phyloP scores from a whole-genome alignment of 2,113 vertebrate genomes.

The Accipiter virgatus region DNA sequence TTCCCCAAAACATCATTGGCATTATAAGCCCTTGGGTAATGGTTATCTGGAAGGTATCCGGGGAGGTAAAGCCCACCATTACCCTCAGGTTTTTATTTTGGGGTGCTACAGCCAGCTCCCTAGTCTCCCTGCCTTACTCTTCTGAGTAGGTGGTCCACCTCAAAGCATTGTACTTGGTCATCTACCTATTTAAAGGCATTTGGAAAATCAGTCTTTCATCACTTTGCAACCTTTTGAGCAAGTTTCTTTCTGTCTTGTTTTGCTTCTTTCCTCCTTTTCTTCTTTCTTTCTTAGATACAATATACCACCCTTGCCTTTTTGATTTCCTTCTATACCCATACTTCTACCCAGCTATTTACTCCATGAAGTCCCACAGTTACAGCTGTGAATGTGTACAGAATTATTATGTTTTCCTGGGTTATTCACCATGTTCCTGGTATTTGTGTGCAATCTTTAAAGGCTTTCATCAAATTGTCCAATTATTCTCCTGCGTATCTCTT shows the following conservation, averaged over 20 bases:
- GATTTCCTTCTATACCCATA: not conserved
- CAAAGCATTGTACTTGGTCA: not conserved
- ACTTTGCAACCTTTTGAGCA: not conserved
- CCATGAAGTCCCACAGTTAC: not conserved
- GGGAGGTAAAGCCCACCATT: not conserved
- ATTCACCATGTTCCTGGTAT: not conserved
- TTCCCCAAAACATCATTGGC: not conserved
- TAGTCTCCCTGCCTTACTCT: not conserved
- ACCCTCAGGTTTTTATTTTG: not conserved
- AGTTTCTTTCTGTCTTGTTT: not conserved
- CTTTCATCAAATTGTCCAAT: not conserved
- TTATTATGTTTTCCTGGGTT: not conserved
- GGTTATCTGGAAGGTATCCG: not conserved
- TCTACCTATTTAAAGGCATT: not conserved
- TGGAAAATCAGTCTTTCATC: not conserved
- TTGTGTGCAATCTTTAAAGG: not conserved
- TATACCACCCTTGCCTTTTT: not conserved
- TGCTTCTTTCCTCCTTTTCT: not conserved
- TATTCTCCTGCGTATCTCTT: not conserved
- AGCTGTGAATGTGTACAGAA: not conserved
- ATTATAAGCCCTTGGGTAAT: not conserved
- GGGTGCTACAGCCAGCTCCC: not conserved
- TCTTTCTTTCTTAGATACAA: not conserved
- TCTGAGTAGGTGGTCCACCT: not conserved
- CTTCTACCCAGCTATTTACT: not conserved